Evolutionary conservation across 2,888 invertebrate species (phyloP), one percentile per base, ranked within the genome.

Genomic region (Drosophila anomalata): DNA sequence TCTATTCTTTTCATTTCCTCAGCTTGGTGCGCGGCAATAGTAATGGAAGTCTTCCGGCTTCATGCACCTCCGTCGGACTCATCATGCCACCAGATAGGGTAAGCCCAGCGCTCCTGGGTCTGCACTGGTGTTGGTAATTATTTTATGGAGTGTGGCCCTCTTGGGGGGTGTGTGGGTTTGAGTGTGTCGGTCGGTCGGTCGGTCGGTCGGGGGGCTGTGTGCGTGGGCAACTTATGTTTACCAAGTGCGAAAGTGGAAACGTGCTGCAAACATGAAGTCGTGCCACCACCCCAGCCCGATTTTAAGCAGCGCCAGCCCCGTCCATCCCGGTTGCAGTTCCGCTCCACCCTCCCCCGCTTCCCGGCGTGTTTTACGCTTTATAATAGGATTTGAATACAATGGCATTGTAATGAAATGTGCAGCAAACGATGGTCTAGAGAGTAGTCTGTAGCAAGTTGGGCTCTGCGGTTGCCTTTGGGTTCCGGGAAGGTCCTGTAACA

Each of bases 191-290:
- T 17, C 14, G 9, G 8, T 4, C 14, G 17, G 17, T 47, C 14
- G 17, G 17, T 47, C 7, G 26, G 26, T 29, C 26, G 26, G 51
- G 62, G 68, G 14, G 36, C 2, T 72, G 60, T 81, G 67, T 79
- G 80, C 71, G 84, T 80, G 86, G 71, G 71, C 75, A 85, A 85
- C 88, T 82, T 87, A 87, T 82, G 82, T 82, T 82, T 82, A 85
- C 82, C 88, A 87, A 82, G 82, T 87, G 88, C 88, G 86, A 82
- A 82, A 82, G 82, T 82, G 82, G 82, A 82, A 82, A 85, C 82
- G 87, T 87, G 88, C 79, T 82, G 86, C 86, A 85, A 82, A 87
- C 87, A 82, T 77, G 75, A 76, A 87, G 82, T 76, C 73, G 77
- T 74, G 69, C 66, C 47, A 24, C 63, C 26, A 55, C 41, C 29